Percentiles rank a stretch among this genome's conserved stretches.
These are phyloP conservation scores for Notoglanidium macrostoma DNA, from an alignment of 2,797 vertebrate genomes.

Conservation along the genomic window DNA sequence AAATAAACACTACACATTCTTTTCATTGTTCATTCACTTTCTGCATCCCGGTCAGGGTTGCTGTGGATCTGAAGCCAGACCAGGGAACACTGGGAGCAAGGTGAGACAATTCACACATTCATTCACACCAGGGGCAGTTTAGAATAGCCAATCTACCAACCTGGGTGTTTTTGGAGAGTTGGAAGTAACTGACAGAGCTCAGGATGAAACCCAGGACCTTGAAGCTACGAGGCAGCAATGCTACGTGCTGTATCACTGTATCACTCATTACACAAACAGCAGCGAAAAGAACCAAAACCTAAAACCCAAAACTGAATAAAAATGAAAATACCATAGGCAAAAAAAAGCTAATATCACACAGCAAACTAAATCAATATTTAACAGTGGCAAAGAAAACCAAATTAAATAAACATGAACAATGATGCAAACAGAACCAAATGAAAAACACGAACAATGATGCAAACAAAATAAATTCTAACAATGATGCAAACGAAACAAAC, in stretches of 20 bases:
- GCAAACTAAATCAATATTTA: neutral
- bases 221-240: neutral
- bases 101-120: neutral
- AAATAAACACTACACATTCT: neutral
- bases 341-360: neutral
- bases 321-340: neutral
- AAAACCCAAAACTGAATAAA: neutral
- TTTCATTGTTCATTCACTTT: neutral
- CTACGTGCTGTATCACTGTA: neutral
- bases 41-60: neutral
- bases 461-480: too few relatives aligned
- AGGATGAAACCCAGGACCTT: neutral
- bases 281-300: neutral
- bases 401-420: too few relatives aligned
- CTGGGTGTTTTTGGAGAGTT: too few relatives aligned
- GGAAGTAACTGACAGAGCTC: neutral
- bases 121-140: neutral
- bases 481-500: too few relatives aligned
- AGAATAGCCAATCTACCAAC: neutral
- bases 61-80: neutral
- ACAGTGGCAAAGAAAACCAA: neutral
- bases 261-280: neutral
- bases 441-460: too few relatives aligned
- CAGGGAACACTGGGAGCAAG: neutral
- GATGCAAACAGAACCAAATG: too few relatives aligned